Percentiles rank a stretch among this genome's conserved stretches.
Evolutionary conservation across 2,797 vertebrate species (phyloP).

Genomic region (Hemitrygon akajei): DNA sequence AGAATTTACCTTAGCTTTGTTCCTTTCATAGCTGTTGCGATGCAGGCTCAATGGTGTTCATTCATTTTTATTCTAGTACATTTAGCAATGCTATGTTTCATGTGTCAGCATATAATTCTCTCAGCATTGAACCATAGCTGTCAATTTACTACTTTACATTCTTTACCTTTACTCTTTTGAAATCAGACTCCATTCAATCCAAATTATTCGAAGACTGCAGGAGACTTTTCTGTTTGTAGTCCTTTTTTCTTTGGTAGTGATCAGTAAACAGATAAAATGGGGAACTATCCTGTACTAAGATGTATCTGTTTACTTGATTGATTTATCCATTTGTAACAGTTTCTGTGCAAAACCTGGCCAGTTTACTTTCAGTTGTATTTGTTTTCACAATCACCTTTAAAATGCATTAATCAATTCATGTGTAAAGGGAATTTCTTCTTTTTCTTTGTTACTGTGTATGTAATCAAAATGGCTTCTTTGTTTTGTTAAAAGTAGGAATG

Average conservation of each 20-base stretch:
- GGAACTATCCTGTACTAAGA: no score
- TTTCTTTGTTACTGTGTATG: no score
- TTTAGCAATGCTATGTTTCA: background rate
- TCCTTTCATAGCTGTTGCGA: background rate
- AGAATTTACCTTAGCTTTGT: background rate
- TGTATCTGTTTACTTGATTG: background rate
- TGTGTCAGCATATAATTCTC: background rate
- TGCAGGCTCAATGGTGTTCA: background rate
- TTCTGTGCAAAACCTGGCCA: background rate
- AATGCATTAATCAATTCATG: no score
- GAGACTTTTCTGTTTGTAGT: background rate
- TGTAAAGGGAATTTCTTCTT: no score
- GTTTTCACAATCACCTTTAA: background rate
- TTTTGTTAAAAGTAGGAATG: no score
- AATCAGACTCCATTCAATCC: background rate
- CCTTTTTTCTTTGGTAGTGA: background rate
- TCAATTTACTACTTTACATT: background rate
- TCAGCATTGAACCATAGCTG: background rate
- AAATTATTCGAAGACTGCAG: background rate
- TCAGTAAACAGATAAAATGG: no score
- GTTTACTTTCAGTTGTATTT: background rate
- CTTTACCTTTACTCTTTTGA: background rate
- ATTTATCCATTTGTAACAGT: background rate
- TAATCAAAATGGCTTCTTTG: no score
- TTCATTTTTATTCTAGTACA: background rate